phyloP scores from a whole-genome alignment of 2,797 vertebrate genomes.

The Furcifer pardalis region DNA sequence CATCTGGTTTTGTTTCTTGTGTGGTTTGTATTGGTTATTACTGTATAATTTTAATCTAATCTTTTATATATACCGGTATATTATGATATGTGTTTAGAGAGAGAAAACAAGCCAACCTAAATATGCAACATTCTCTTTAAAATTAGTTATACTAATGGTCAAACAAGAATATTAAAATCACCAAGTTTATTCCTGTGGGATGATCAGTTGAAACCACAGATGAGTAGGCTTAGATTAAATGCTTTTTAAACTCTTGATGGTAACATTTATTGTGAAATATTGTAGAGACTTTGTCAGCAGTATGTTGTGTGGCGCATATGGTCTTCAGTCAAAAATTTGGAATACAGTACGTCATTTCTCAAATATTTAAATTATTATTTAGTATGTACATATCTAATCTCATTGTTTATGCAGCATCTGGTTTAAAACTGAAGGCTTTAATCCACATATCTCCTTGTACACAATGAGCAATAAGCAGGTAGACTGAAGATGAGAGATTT shows the following conservation, averaged over 20 bases:
- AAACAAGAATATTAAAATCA: no score
- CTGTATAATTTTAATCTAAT: no score
- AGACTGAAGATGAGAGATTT: not conserved
- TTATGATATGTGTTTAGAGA: no score
- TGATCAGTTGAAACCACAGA: no score
- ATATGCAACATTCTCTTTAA: no score
- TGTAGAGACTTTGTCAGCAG: conserved; percentile 29
- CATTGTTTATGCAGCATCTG: conserved; percentile 12
- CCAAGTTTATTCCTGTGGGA: no score
- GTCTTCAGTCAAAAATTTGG: conserved; percentile 34
- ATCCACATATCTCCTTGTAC: not conserved
- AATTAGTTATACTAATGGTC: no score
- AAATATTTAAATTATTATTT: conserved; percentile 55
- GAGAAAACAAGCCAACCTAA: no score
- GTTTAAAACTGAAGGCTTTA: not conserved
- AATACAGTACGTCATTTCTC: conserved; percentile 40
- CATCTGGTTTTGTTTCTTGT: no score
- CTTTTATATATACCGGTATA: no score
- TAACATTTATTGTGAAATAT: conserved; percentile 42
- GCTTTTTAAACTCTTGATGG: conserved; percentile 16
- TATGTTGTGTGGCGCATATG: conserved; percentile 41
- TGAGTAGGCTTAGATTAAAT: no score
- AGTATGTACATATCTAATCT: conserved; percentile 53
- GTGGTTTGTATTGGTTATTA: no score
- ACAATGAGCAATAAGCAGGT: not conserved